Evolutionary conservation across 92 coral and sea anemone genomes (phyloP).

Genomic region (Palythoa grandiflora): DNA sequence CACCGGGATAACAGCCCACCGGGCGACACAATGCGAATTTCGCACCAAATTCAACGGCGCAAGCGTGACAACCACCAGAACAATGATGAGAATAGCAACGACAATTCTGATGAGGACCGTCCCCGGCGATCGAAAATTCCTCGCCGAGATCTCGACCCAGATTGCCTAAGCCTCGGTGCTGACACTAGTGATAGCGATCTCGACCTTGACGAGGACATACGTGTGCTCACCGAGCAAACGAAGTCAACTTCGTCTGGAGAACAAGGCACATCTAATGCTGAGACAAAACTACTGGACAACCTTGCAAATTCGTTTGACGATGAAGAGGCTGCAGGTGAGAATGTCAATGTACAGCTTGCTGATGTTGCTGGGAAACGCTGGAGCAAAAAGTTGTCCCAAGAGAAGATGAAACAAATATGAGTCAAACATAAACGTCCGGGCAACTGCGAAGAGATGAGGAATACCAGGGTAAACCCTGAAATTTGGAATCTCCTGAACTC

Average conservation of each 20-base stretch:
- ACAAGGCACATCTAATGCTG: slow-evolving; percentile 1
- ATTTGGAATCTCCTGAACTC: slow-evolving; percentile 30
- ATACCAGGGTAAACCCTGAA: slow-evolving; percentile 28
- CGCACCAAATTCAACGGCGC: neutral
- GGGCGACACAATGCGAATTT: slow-evolving; percentile 11
- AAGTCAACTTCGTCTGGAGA: slow-evolving; percentile 14
- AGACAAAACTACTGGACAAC: neutral
- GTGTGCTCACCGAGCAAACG: slow-evolving; percentile 23
- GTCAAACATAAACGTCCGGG: slow-evolving; percentile 60
- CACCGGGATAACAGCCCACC: slow-evolving; percentile 15
- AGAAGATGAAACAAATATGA: slow-evolving; percentile 46
- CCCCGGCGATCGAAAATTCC: slow-evolving; percentile 12
- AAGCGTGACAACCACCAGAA: neutral
- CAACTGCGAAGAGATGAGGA: slow-evolving; percentile 45
- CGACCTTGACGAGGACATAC: slow-evolving; percentile 1
- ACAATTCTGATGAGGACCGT: neutral
- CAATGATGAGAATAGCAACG: neutral
- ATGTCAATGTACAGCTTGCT: neutral
- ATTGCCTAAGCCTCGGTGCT: neutral
- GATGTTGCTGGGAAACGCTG: slow-evolving; percentile 41
- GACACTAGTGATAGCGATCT: slow-evolving; percentile 6
- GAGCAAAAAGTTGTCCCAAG: slow-evolving; percentile 57
- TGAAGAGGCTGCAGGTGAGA: neutral
- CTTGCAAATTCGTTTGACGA: slow-evolving; percentile 8
- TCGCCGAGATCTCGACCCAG: slow-evolving; percentile 9